phyloP scores from a whole-genome alignment of 2,797 vertebrate species.

The Coccyzus lansbergi region DNA sequence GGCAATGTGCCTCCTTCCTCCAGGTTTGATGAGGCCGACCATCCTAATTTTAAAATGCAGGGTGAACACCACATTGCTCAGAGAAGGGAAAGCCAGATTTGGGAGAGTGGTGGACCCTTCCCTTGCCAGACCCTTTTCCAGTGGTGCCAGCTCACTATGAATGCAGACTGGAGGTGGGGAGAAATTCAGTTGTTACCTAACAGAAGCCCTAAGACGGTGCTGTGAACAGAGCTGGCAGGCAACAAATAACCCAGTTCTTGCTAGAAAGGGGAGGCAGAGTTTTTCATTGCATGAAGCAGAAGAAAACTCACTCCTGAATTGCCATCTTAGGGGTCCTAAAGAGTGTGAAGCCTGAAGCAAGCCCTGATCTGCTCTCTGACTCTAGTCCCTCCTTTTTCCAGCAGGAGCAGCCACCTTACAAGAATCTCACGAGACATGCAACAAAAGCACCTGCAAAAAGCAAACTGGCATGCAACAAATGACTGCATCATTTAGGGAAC shows the following conservation, averaged over 20 bases:
- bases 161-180: rapidly evolving
- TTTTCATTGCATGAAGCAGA: neutral
- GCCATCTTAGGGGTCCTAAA: neutral
- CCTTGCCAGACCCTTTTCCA: neutral
- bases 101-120: neutral
- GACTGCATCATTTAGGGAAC: neutral
- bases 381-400: neutral
- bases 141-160: neutral
- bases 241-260: no score
- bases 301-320: neutral
- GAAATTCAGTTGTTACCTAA: no score
- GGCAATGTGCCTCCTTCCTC: rapidly evolving
- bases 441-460: neutral
- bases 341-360: neutral
- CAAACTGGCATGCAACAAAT: rapidly evolving
- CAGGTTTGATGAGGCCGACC: neutral
- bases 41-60: neutral
- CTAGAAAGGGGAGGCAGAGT: neutral
- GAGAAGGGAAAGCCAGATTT: neutral
- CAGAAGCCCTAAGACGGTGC: no score
- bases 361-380: neutral
- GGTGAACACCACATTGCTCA: neutral
- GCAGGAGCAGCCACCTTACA: neutral
- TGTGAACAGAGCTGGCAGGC: neutral
- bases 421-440: neutral